Evolutionary conservation across 2,797 vertebrate genomes (phyloP).

Genomic region (Gobio occitaniae): DNA sequence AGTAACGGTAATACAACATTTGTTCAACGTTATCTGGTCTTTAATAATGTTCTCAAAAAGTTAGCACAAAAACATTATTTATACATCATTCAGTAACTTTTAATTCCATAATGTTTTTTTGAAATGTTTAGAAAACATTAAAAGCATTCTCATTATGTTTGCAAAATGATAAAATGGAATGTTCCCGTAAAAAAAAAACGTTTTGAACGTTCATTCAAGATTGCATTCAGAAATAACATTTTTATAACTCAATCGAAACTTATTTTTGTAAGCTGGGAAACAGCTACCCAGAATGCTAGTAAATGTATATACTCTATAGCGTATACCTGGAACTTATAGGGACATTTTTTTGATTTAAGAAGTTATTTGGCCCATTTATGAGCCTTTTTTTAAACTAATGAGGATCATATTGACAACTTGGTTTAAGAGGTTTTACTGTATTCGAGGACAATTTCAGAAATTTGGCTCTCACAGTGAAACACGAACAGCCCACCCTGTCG

Average conservation of each 20-base stretch:
- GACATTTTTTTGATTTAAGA: neutral
- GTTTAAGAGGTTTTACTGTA: conserved; percentile 30
- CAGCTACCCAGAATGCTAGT: conserved; percentile 9
- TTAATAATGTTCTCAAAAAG: neutral
- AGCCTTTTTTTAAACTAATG: conserved; percentile 21
- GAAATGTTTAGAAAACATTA: neutral
- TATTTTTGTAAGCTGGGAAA: neutral
- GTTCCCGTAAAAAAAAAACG: neutral
- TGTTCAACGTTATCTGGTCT: neutral
- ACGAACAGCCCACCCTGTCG: conserved; percentile 44
- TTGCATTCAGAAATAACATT: neutral
- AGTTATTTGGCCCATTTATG: conserved; percentile 16
- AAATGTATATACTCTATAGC: neutral
- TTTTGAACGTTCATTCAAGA: neutral
- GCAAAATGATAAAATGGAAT: neutral
- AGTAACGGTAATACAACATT: neutral
- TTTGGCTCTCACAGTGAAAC: conserved; percentile 21
- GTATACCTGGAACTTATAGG: neutral
- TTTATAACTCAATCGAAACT: neutral
- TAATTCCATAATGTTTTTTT: neutral
- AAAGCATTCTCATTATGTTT: neutral
- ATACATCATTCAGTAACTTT: neutral
- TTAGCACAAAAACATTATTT: neutral
- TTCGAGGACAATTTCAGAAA: neutral
- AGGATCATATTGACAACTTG: conserved; percentile 22